Percentiles rank a stretch among this genome's conserved stretches.
These are phyloP conservation scores for Catocala nupta DNA, from an alignment of 2,888 invertebrate genomes.

Conservation along the genomic window DNA sequence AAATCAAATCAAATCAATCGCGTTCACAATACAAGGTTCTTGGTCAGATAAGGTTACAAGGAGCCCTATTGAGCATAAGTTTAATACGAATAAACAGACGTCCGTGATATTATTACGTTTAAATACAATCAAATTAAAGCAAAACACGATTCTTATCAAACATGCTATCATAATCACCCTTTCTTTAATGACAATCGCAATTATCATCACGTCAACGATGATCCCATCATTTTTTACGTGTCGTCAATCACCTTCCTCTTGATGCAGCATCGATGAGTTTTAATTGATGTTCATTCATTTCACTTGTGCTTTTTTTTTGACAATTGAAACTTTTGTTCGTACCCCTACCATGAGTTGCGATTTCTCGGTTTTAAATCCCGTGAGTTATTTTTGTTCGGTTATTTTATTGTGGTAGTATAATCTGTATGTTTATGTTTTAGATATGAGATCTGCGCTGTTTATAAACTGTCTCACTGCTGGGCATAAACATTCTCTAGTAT, in stretches of 20 bases:
- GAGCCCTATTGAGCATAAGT: no score
- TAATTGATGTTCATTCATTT: slow-evolving; percentile 68
- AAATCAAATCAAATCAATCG: no score
- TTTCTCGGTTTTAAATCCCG: slow-evolving; percentile 22
- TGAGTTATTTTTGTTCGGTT: slow-evolving; percentile 11
- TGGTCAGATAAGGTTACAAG: no score
- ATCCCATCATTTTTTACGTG: slow-evolving; percentile 45
- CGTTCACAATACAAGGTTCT: no score
- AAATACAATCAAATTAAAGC: not conserved
- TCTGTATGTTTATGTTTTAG: no score
- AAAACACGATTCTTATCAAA: not conserved
- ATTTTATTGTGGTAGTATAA: no score
- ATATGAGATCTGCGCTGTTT: no score
- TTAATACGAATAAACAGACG: no score
- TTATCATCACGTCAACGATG: slow-evolving; percentile 36
- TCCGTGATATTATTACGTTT: no score
- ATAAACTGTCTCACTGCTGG: no score
- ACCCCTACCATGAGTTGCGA: slow-evolving; percentile 57
- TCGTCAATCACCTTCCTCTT: slow-evolving; percentile 63
- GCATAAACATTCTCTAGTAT: no score
- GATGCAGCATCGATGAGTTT: slow-evolving; percentile 63
- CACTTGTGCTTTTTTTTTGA: slow-evolving; percentile 40
- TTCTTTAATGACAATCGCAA: slow-evolving; percentile 17
- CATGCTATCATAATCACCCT: slow-evolving; percentile 10
- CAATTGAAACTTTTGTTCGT: slow-evolving; percentile 61